Conservation (phyloP, 2,888 invertebrate species). For the Parnassius smintheus region DNA sequence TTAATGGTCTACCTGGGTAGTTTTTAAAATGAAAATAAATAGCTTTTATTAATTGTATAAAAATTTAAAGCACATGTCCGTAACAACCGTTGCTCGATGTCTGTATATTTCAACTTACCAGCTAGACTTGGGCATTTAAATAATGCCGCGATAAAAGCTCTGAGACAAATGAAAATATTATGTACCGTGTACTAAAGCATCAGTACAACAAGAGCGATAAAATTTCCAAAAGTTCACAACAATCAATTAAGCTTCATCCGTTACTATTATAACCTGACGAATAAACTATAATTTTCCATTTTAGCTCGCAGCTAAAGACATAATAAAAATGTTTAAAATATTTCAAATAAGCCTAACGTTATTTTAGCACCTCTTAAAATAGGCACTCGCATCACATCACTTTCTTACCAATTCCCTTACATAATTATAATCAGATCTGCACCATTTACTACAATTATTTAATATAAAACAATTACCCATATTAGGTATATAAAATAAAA, state of each 20-base stretch:
- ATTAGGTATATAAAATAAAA: constrained; percentile 11
- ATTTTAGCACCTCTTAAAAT: constrained; percentile 41
- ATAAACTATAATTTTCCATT: constrained; percentile 19
- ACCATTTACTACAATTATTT: constrained; percentile 6
- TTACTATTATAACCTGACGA: background rate
- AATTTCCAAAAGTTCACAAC: constrained; percentile 19
- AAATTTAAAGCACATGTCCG: constrained; percentile 1
- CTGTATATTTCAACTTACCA: background rate
- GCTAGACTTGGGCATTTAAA: background rate
- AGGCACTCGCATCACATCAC: constrained; percentile 39
- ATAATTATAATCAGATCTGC: constrained; percentile 21
- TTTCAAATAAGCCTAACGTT: constrained; percentile 27
- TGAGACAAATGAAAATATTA: background rate
- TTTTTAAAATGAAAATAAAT: background rate
- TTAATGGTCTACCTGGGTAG: background rate
- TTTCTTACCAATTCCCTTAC: constrained; percentile 12
- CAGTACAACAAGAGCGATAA: constrained; percentile 10
- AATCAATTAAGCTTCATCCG: constrained; percentile 11
- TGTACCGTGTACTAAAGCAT: background rate
- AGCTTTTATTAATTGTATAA: background rate
- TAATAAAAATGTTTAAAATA: constrained; percentile 24
- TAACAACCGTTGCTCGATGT: constrained; percentile 18
- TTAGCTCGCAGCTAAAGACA: constrained; percentile 26
- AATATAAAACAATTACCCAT: constrained; percentile 4
- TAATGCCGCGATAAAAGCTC: constrained; percentile 4